These are phyloP conservation scores for Emydoidea blandingii DNA, from an alignment of 2,797 vertebrate genomes.

Conservation along the genomic window DNA sequence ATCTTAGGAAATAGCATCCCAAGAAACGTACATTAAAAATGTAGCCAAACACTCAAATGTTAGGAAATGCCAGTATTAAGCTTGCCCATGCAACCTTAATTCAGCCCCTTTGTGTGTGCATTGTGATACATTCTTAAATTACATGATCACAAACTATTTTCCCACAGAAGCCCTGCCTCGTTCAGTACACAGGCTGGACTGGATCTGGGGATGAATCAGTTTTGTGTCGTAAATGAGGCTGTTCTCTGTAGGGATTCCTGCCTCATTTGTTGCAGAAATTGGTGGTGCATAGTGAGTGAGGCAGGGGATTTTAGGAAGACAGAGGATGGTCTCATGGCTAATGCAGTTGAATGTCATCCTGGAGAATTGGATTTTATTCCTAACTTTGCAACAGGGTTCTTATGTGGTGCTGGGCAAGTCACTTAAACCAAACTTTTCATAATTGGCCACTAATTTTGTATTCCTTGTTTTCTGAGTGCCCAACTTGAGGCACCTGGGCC, in stretches of 20 bases:
- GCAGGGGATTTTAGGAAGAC: neutral
- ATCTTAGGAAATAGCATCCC: neutral
- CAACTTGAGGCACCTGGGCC: neutral
- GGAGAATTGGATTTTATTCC: slow-evolving; percentile 4
- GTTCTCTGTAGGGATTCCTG: neutral
- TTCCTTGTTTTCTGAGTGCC: neutral
- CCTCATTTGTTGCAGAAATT: neutral
- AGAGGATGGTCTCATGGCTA: neutral
- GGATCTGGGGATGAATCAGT: neutral
- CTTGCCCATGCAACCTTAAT: neutral
- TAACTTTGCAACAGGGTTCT: neutral
- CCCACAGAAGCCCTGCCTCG: neutral
- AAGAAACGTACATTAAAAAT: neutral
- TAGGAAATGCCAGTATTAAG: neutral
- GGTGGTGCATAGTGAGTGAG: neutral
- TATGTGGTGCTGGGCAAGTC: neutral
- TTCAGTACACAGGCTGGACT: neutral
- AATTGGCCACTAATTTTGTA: neutral
- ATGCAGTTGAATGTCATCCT: neutral
- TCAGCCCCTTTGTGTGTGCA: neutral
- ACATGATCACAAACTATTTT: neutral
- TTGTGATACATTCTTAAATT: neutral
- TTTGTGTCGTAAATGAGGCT: neutral
- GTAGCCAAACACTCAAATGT: neutral
- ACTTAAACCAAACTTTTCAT: neutral